These are phyloP conservation scores for Leucophenga montana DNA, from an alignment of 2,888 invertebrate genomes.

Conservation along the genomic window DNA sequence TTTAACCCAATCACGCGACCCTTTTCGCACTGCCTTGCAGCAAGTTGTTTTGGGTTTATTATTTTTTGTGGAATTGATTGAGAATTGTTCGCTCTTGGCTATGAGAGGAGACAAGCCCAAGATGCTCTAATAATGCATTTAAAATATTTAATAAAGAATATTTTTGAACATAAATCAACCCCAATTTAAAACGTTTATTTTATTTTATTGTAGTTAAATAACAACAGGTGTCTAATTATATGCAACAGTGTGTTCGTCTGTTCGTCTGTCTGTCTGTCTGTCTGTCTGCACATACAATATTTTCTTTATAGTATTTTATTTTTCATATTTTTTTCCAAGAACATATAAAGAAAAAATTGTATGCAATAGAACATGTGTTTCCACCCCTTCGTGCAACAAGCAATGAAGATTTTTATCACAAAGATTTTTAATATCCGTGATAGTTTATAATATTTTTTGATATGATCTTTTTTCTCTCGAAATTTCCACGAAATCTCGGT, in stretches of 20 bases:
- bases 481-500: no score
- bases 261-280: no score
- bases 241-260: no score
- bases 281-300: neutral
- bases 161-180: conserved; percentile 1
- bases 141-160: neutral
- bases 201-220: neutral
- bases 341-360: neutral
- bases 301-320: neutral
- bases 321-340: conserved; percentile 2
- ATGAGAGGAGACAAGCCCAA: no score
- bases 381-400: neutral
- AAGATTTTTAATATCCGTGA: neutral
- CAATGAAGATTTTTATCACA: conserved; percentile 1
- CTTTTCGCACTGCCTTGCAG: conserved; percentile 7
- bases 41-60: neutral
- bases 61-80: conserved; percentile 11
- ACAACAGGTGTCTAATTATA: conserved; percentile 20
- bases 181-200: conserved; percentile 16
- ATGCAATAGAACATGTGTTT: conserved; percentile 17
- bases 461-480: no score
- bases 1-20: conserved; percentile 8
- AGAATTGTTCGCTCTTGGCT: neutral
- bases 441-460: neutral
- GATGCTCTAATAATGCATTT: no score